Evolutionary conservation across 2,113 vertebrate species (phyloP).

Genomic region (Labrus mixtus): DNA sequence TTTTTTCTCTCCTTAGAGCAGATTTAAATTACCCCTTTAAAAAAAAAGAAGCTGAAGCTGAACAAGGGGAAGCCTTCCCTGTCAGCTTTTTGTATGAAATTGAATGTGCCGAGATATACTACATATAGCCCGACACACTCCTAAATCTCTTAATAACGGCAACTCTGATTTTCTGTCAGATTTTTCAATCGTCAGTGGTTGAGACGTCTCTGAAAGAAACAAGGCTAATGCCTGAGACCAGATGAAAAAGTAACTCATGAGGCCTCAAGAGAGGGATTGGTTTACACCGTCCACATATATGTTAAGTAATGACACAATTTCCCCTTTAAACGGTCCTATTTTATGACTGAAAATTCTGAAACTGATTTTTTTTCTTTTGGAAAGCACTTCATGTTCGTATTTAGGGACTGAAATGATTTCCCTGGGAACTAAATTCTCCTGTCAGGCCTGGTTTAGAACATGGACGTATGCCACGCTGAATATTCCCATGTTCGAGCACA

Average conservation of each 20-base stretch:
- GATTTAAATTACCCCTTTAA: neutral
- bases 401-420: conserved; percentile 51
- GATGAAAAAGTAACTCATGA: conserved; percentile 52
- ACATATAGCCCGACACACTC: neutral
- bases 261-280: conserved; percentile 50
- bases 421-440: conserved; percentile 56
- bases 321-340: conserved; percentile 33
- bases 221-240: conserved; percentile 34
- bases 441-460: conserved; percentile 36
- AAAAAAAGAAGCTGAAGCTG: neutral
- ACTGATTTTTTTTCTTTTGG: conserved; percentile 31
- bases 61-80: neutral
- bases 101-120: neutral
- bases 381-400: conserved; percentile 33
- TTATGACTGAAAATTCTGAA: conserved; percentile 24
- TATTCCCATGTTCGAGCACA: conserved; percentile 57
- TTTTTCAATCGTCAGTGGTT: conserved; percentile 26
- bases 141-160: neutral
- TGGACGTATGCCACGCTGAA: conserved; percentile 38
- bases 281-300: conserved; percentile 52
- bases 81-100: neutral
- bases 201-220: conserved; percentile 16
- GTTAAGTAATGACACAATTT: conserved; percentile 62
- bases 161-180: conserved; percentile 2
- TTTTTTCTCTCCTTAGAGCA: too few relatives aligned